A percentile compares a stretch with the other conserved stretches of the same genome.
phyloP scores from a whole-genome alignment of 2,797 vertebrate genomes.

The Coregonus ussuriensis region DNA sequence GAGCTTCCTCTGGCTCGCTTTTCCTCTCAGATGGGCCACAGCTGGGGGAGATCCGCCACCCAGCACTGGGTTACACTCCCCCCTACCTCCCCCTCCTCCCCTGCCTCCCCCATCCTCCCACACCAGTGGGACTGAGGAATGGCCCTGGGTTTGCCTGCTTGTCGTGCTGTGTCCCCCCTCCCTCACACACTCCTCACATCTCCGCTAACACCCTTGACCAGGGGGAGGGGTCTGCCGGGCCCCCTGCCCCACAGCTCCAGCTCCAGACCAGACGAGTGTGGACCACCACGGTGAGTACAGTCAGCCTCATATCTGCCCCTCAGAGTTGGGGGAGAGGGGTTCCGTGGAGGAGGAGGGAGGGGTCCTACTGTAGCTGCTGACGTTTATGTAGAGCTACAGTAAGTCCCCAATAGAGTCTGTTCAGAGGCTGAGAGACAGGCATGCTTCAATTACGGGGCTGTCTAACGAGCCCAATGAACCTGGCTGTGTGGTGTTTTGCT shows the following conservation, averaged over 20 bases:
- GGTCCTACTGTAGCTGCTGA: slow-evolving; percentile 20
- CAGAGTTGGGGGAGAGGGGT: slow-evolving; percentile 17
- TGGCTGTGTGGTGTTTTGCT: slow-evolving; percentile 35
- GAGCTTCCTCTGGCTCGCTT: slow-evolving; percentile 76
- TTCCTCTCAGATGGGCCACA: slow-evolving; percentile 84
- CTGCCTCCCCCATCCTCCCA: not conserved
- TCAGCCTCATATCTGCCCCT: slow-evolving; percentile 41
- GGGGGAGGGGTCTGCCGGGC: slow-evolving; percentile 32
- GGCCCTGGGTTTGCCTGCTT: slow-evolving; percentile 24
- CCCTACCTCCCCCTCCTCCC: not conserved
- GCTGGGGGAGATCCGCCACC: slow-evolving; percentile 79
- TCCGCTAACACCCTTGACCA: slow-evolving; percentile 33
- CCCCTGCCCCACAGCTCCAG: slow-evolving; percentile 25
- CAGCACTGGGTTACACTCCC: slow-evolving; percentile 43
- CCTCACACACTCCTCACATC: slow-evolving; percentile 1
- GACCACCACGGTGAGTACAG: slow-evolving; percentile 53
- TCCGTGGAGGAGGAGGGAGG: slow-evolving; percentile 10
- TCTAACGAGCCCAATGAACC: slow-evolving; percentile 59
- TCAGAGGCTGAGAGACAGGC: slow-evolving; percentile 50
- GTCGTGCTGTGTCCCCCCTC: not conserved
- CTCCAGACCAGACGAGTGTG: slow-evolving; percentile 44
- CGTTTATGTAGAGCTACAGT: slow-evolving; percentile 35
- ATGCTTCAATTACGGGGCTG: slow-evolving; percentile 57
- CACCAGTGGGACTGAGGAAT: not conserved
- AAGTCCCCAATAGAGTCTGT: slow-evolving; percentile 18